Base-by-base conservation (phyloP, 2,888 invertebrate genomes). In the Cryptus armator region DNA sequence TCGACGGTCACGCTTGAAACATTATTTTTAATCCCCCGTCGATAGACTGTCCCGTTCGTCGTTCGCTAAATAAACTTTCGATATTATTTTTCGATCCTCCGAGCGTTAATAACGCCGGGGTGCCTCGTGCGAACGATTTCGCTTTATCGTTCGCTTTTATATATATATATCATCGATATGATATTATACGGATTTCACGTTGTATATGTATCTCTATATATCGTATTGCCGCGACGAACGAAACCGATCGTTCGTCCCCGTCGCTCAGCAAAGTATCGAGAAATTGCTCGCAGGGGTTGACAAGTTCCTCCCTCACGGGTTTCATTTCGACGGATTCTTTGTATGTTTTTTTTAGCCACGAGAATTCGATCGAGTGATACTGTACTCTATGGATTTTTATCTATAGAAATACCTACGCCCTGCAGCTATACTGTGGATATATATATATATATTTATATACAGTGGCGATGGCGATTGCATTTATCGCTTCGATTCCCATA, bases 21-120 rank as follows among this genome's bases (percentile, higher is more conserved):
- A 92, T 92, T 91, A 92, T 92, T 93, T 93, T 93, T 93, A 93
- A 93, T 93, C 92, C 91, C 91, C 89, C 86, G 84, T 84, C 84
- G 87, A 86, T 84, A 85, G 89, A 88, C 88, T 80, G 85, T 75
- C 82, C 76, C 86, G 79, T 85, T 72, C 86, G 85, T 86, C 85
- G 87, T 82, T 83, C 87, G 89, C 91, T 93, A 92, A 93, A 93
- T 92, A 93, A 93, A 93, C 93, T 84, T 86, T 75, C 89, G 89
- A 92, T 93, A 92, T 93, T 93, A 93, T 93, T 93, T 93, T 93
- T 93, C 91, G 90, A 93, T 93, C 91, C 91, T 89, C 79, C 74
- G 56, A 86, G 81, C 82, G 82, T 83, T 87, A 87, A 86, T 86
- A 87, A 86, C 86, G 24, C 24, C 24, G 78, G 62, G n/a, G 24